Percentiles rank a stretch among this genome's conserved stretches.
These are phyloP conservation scores for Garrulus glandarius DNA, from an alignment of 2,797 vertebrate species.

Conservation along the genomic window DNA sequence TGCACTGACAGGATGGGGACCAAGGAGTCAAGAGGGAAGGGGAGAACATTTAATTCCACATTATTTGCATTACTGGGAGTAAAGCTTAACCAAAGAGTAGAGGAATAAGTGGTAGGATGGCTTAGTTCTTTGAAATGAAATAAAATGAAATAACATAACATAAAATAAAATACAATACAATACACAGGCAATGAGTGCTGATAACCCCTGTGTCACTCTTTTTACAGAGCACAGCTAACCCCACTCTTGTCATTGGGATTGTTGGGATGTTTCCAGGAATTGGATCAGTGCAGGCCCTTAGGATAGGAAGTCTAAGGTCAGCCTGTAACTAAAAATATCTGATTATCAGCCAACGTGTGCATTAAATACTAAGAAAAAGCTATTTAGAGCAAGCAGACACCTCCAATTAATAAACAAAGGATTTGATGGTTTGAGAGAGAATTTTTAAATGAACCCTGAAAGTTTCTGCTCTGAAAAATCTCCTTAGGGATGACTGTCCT, in stretches of 20 bases:
- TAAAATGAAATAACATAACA: too few species aligned
- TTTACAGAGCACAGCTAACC: not conserved
- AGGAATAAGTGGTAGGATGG: not conserved
- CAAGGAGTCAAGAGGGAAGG: not conserved
- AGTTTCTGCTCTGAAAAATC: not conserved
- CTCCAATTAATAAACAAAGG: not conserved
- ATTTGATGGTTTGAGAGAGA: not conserved
- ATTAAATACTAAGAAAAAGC: not conserved
- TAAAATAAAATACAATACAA: not conserved
- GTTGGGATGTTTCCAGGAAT: not conserved
- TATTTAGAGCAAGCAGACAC: not conserved
- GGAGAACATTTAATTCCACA: not conserved
- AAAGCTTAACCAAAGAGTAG: not conserved
- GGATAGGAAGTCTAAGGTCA: not conserved
- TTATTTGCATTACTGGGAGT: not conserved
- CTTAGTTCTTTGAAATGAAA: not conserved
- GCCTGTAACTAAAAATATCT: not conserved
- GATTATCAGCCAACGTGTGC: not conserved
- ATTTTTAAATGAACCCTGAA: not conserved
- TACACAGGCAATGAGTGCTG: not conserved
- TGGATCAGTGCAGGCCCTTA: not conserved
- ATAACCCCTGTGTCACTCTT: not conserved
- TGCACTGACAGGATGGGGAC: rapidly evolving
- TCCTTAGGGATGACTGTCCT: not conserved
- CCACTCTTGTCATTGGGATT: not conserved